phyloP scores from a whole-genome alignment of 53 echinoderm and acorn worm species.

The Temnopleurus reevesii region DNA sequence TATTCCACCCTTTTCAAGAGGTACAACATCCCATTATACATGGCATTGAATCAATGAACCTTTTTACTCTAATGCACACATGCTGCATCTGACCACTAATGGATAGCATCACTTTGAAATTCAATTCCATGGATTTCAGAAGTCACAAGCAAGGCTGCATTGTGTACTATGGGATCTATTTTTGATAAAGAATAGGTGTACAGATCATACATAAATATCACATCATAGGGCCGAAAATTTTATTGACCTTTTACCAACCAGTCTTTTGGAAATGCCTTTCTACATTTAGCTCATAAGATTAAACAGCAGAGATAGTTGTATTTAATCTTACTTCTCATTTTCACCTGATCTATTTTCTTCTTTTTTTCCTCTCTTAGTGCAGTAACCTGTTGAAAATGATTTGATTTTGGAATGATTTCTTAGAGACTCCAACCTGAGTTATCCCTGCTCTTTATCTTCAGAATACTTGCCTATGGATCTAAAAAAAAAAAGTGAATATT shows the following conservation, averaged over 20 bases:
- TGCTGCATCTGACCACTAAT: not conserved
- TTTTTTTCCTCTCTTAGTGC: too few species aligned
- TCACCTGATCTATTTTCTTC: too few species aligned
- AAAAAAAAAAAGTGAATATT: too few species aligned
- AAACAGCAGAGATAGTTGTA: too few species aligned
- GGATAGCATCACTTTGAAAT: not conserved
- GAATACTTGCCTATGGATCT: too few species aligned
- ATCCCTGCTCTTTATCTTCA: too few species aligned
- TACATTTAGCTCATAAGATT: too few species aligned
- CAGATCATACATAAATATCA: not conserved
- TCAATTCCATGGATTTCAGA: not conserved
- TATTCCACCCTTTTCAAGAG: not conserved
- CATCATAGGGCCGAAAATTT: not conserved
- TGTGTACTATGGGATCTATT: not conserved
- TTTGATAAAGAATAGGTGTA: not conserved
- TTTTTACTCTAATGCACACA: not conserved
- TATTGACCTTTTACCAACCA: not conserved
- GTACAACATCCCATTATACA: constrained; percentile 2
- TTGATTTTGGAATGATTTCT: too few species aligned
- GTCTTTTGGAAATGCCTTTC: too few species aligned
- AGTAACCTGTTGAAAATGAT: too few species aligned
- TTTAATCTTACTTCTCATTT: too few species aligned
- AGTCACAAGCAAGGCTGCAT: not conserved
- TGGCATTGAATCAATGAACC: constrained; percentile 26
- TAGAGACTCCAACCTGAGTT: too few species aligned